Conservation (phyloP, 2,797 vertebrate species). For the Oceanodroma leucorhoa region DNA sequence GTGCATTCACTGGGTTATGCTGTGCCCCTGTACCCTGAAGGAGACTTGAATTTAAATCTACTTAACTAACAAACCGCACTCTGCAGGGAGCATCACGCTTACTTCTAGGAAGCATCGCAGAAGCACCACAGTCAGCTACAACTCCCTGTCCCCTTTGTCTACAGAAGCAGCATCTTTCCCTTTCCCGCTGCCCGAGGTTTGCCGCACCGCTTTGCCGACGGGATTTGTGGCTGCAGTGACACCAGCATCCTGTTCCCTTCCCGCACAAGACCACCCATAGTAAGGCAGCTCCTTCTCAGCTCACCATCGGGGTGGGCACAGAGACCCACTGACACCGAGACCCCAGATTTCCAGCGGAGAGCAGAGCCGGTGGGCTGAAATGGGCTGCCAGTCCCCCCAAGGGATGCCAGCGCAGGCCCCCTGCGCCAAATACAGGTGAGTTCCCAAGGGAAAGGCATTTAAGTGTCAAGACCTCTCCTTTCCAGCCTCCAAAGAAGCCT, state of each 20-base stretch:
- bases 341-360: background rate
- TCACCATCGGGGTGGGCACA: background rate
- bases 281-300: background rate
- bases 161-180: background rate
- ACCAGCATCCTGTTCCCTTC: background rate
- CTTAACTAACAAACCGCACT: background rate
- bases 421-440: rapidly evolving
- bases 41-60: background rate
- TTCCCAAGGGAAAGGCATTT: background rate
- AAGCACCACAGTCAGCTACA: background rate
- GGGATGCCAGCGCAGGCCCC: background rate
- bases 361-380: background rate
- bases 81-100: background rate
- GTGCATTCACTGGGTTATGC: background rate
- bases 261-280: rapidly evolving
- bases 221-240: background rate
- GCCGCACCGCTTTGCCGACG: rapidly evolving
- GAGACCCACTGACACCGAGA: background rate
- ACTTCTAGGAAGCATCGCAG: background rate
- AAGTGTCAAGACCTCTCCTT: background rate
- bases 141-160: background rate
- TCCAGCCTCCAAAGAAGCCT: background rate
- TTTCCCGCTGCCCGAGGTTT: background rate
- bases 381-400: background rate
- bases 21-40: background rate